Percentiles rank a stretch among this genome's conserved stretches.
Evolutionary conservation across 2,888 invertebrate genomes (phyloP).

Genomic region (Harpalus rubripes): DNA sequence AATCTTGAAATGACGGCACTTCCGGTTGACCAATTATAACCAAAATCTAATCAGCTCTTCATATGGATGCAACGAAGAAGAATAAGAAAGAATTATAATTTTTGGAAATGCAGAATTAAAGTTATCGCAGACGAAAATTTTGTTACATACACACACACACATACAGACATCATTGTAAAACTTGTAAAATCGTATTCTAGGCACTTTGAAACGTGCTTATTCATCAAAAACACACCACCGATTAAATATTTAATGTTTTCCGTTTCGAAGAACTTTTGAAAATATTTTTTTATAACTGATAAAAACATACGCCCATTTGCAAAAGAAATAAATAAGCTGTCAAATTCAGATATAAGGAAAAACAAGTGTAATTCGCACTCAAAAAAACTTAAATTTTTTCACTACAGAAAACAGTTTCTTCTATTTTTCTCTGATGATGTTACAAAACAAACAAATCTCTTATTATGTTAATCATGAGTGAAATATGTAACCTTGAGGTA

Average conservation of each 20-base stretch:
- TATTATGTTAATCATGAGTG: slow-evolving; percentile 18
- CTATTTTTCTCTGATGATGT: slow-evolving; percentile 35
- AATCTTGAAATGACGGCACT: no score
- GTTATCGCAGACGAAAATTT: no score
- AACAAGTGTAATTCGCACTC: slow-evolving; percentile 11
- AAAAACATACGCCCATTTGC: neutral
- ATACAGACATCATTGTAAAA: no score
- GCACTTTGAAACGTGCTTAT: no score
- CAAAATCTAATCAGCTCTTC: no score
- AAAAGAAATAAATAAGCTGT: slow-evolving; percentile 48
- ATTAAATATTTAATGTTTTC: neutral
- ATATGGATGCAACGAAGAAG: no score
- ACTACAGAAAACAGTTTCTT: neutral
- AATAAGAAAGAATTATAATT: no score
- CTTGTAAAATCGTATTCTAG: no score
- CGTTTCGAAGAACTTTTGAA: neutral
- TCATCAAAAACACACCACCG: no score
- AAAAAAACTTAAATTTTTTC: neutral
- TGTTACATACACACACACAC: no score
- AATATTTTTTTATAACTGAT: neutral
- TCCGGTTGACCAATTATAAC: no score
- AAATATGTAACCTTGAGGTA: neutral
- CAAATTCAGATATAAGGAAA: slow-evolving; percentile 42
- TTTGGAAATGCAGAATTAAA: no score
- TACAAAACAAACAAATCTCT: slow-evolving; percentile 49